phyloP scores from a whole-genome alignment of 2,888 invertebrate genomes.

The Drosophila prolongata region DNA sequence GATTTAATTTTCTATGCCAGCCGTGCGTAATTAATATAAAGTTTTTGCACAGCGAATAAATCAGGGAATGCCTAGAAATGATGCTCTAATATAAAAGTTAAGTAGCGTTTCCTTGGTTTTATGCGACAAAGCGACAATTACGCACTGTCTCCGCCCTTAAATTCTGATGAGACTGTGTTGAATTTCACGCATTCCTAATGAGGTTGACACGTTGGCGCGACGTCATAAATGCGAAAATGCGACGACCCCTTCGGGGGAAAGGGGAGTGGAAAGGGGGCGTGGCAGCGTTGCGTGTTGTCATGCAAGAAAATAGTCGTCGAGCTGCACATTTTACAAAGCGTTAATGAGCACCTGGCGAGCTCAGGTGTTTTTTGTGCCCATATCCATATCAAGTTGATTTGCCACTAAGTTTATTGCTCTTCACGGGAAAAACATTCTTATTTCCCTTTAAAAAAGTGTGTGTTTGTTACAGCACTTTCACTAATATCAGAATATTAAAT shows the following conservation, averaged over 20 bases:
- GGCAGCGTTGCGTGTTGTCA: constrained; percentile 30
- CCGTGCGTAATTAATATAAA: constrained; percentile 38
- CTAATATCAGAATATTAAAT: no score
- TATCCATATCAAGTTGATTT: constrained; percentile 59
- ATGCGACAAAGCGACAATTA: constrained; percentile 34
- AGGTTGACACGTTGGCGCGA: constrained; percentile 43
- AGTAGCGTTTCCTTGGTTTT: constrained; percentile 9
- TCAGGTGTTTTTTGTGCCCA: constrained; percentile 45
- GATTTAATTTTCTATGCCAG: constrained; percentile 68
- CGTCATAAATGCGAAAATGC: constrained; percentile 54
- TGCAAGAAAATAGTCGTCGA: constrained; percentile 52
- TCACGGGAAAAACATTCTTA: neutral
- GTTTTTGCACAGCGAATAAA: constrained; percentile 49
- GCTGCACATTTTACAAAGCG: constrained; percentile 63
- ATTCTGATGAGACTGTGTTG: constrained; percentile 31
- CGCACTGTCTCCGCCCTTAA: constrained; percentile 9
- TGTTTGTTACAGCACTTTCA: no score
- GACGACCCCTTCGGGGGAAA: constrained; percentile 15
- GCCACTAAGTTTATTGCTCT: constrained; percentile 43
- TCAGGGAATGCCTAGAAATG: constrained; percentile 49
- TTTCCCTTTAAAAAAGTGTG: no score
- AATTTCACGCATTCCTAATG: constrained; percentile 69
- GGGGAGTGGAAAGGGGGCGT: constrained; percentile 1
- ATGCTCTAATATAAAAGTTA: constrained; percentile 36
- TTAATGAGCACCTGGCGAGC: constrained; percentile 58